These are phyloP conservation scores for Embidobia sp. DNA, from an alignment of 2,888 invertebrate genomes.

Conservation along the genomic window DNA sequence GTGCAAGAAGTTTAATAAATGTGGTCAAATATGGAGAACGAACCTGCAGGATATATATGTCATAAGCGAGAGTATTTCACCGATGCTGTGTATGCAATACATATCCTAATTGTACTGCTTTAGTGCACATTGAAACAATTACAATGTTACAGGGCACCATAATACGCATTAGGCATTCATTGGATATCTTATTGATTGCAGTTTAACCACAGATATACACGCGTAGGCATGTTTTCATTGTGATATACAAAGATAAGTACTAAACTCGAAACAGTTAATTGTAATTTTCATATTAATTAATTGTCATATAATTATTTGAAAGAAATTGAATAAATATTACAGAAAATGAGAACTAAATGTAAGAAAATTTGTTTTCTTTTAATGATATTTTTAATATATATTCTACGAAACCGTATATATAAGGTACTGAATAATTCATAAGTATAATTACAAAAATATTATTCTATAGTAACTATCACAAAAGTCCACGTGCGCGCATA, in stretches of 20 bases:
- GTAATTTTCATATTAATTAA: too few relatives aligned
- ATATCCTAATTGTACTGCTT: slow-evolving; percentile 38
- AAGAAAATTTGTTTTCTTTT: too few relatives aligned
- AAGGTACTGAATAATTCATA: slow-evolving; percentile 31
- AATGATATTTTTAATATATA: slow-evolving; percentile 29
- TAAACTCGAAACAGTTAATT: too few relatives aligned
- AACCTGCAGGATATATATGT: slow-evolving; percentile 31
- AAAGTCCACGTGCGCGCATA: neutral
- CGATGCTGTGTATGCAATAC: slow-evolving; percentile 13
- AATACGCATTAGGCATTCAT: slow-evolving; percentile 51
- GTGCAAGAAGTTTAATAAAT: too few relatives aligned
- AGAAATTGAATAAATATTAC: too few relatives aligned
- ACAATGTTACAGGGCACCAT: slow-evolving; percentile 28
- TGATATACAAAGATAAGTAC: too few relatives aligned
- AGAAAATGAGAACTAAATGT: too few relatives aligned
- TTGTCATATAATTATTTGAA: too few relatives aligned
- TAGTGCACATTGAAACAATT: slow-evolving; percentile 42
- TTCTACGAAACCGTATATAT: slow-evolving; percentile 1
- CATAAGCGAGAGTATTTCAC: slow-evolving; percentile 9
- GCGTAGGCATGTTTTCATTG: too few relatives aligned
- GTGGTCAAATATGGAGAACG: neutral
- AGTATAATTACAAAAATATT: slow-evolving; percentile 8
- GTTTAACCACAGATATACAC: slow-evolving; percentile 26
- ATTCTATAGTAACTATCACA: neutral
- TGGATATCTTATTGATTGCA: slow-evolving; percentile 46